phyloP scores from a whole-genome alignment of 2,113 vertebrate species.

The Ceratotherium simum region DNA sequence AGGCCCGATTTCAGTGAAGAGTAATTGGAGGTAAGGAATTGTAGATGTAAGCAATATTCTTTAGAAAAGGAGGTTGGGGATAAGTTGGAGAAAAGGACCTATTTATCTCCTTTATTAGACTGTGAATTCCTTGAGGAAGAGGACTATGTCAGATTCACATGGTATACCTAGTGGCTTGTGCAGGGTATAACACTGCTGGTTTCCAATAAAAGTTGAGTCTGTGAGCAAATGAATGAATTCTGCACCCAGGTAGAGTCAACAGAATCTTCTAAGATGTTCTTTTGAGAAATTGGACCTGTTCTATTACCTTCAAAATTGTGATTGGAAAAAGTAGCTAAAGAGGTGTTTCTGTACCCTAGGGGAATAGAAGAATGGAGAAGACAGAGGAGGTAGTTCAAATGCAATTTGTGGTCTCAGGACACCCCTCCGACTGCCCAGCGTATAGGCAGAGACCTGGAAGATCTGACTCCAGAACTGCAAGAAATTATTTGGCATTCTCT shows the following conservation, averaged over 20 bases:
- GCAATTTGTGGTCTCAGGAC: not conserved
- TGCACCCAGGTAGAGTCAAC: not conserved
- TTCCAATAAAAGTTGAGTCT: constrained; percentile 13
- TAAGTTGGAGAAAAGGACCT: not conserved
- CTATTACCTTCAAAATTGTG: not conserved
- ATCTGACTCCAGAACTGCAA: not conserved
- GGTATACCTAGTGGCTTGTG: not conserved
- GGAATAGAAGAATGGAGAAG: not conserved
- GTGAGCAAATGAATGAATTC: constrained; percentile 19
- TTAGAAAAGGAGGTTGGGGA: not conserved
- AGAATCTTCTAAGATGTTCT: not conserved
- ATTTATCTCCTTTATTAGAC: constrained; percentile 44
- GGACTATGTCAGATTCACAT: constrained; percentile 19
- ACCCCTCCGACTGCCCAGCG: not conserved
- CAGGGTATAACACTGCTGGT: not conserved
- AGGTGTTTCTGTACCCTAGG: not conserved
- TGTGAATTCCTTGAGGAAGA: constrained; percentile 35
- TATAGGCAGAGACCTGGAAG: not conserved
- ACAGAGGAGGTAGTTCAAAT: not conserved
- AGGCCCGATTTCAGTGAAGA: not conserved
- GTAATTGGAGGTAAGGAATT: not conserved
- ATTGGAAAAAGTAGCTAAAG: not conserved
- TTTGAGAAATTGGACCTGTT: constrained; percentile 15
- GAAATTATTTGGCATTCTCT: constrained; percentile 27
- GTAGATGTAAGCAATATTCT: not conserved